Evolutionary conservation across 2,888 invertebrate species (phyloP), one percentile per base, ranked within the genome.

Genomic region (Stenotaenia linearis): DNA sequence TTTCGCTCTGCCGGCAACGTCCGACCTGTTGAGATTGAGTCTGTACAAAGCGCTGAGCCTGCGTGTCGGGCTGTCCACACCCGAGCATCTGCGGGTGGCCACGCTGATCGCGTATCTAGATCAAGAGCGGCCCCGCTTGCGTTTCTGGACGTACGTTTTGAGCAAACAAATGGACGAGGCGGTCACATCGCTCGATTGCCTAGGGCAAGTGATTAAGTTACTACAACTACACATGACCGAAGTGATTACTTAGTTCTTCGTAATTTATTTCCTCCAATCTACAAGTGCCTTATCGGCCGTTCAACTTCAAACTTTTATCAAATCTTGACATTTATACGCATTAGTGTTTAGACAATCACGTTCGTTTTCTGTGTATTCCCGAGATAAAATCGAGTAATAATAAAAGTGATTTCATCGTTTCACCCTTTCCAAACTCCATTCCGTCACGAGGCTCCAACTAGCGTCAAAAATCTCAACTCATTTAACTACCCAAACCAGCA

Each of bases 151-250:
- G 9, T 79, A 79, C 25, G 23, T 23, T 32, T 28, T 75, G 23
- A 79, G 79, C 18, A 79, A 79, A 79, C 74, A 79, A 25, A 79
- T 79, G 79, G 79, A 79, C 18, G 79, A 79, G 15, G 79, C 79
- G 6, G 75, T 79, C 23, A 69, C 37, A 75, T 79, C 79, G 23
- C 18, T 79, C 15, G 79, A 79, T 25, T 79, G 75, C 40, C 18
- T 79, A 23, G 74, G 37, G 23, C 79, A 79, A 45, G 79, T 79
- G 15, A 23, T 50, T 35, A 35, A 69, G 10, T 50, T 79, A 25
- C 28, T 79, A 0, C 74, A 79, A 25, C 15, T 69, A 23, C 79
- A 79, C 45, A 74, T 79, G 37, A 79, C 79, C 25, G 79, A 79
- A 35, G 79, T 79, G 9, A 32, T 79, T 6, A 79, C 40, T 25